Evolutionary conservation across 1,140 invertebrate species (phyloP), one percentile per base, ranked within the genome.

Genomic region (Drosophila sulfurigaster): DNA sequence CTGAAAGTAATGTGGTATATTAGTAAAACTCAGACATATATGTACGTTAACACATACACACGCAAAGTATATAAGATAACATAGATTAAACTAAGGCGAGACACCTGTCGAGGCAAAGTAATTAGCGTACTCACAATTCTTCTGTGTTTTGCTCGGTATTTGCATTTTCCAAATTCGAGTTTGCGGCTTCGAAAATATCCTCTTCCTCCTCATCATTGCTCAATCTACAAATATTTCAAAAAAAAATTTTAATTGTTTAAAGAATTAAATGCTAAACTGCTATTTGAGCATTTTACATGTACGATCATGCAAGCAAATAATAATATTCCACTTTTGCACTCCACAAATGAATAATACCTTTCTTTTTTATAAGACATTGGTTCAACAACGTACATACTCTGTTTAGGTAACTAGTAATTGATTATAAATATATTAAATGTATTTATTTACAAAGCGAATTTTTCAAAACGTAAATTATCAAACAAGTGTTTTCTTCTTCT

Each of bases 361-460:
- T 75, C 51, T 66, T 81, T 83, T 13, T 81, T 71, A 60, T 70
- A 78, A 41, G 83, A 83, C 83, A 88, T 88, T 41, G 46, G 4
- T 49, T 20, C 28, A 3, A 13, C 28, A 43, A 72, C 48, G 15
- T 43, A 63, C 45, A 70, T 63, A 54, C 30, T 58, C 13, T 16
- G 25, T 4, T 35, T 8, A 8, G 1, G 2, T 45, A 28, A 41
- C 6, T 4, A 49, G 13, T n/a, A 43, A 35, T 20, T 66, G 8
- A 11, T 25, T 49, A 72, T 28, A 49, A 45, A 51, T 35, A 43
- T 43, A 43, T 25, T 8, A 6, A 11, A 57, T 41, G 46, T 66
- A 56, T 52, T 35, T 73, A n/a, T 16, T 30, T 59, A n/a, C 8
- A 25, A 1, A 46, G 41, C 11, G 41, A 43, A 54, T 41, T 35